These are phyloP conservation scores for Argyrosomus regius DNA, from an alignment of 2,797 vertebrate species.

Conservation along the genomic window DNA sequence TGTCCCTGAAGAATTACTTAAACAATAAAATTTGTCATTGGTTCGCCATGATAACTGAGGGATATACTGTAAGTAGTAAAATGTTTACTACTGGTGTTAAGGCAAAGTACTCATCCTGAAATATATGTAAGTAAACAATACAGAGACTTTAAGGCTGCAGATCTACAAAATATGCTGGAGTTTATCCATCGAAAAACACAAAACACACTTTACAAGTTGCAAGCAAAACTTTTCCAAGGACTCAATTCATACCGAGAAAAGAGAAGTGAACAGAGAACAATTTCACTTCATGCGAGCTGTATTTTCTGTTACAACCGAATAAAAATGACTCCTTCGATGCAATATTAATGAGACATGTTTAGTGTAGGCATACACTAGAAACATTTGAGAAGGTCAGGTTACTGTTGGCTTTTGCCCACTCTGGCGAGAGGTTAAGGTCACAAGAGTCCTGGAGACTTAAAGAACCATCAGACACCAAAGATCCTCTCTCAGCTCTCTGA, in stretches of 20 bases:
- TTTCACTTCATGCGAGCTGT: background rate
- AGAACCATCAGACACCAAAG: constrained; percentile 43
- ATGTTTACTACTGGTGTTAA: constrained; percentile 9
- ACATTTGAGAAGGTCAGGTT: constrained; percentile 70
- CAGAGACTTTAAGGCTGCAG: background rate
- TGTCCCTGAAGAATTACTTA: constrained; percentile 46
- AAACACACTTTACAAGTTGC: constrained; percentile 15
- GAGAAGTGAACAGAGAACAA: background rate
- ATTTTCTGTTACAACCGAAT: constrained; percentile 20
- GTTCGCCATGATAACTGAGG: constrained; percentile 23
- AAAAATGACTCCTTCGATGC: constrained; percentile 26
- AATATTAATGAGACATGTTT: constrained; percentile 49
- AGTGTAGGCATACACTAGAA: constrained; percentile 47
- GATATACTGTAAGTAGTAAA: constrained; percentile 20
- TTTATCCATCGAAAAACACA: background rate
- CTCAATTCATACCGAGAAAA: constrained; percentile 10
- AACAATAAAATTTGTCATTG: constrained; percentile 36
- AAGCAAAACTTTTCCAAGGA: constrained; percentile 3
- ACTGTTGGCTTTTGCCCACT: constrained; percentile 58
- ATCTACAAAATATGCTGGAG: background rate
- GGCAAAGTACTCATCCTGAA: constrained; percentile 17
- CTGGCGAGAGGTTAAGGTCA: constrained; percentile 73
- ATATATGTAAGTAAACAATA: constrained; percentile 1
- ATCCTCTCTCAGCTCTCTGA: constrained; percentile 18
- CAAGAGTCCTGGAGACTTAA: constrained; percentile 55